Percentiles rank a stretch among this genome's conserved stretches.
These are phyloP conservation scores for Drosophila seclusa DNA, from an alignment of 2,888 invertebrate species.

Conservation along the genomic window DNA sequence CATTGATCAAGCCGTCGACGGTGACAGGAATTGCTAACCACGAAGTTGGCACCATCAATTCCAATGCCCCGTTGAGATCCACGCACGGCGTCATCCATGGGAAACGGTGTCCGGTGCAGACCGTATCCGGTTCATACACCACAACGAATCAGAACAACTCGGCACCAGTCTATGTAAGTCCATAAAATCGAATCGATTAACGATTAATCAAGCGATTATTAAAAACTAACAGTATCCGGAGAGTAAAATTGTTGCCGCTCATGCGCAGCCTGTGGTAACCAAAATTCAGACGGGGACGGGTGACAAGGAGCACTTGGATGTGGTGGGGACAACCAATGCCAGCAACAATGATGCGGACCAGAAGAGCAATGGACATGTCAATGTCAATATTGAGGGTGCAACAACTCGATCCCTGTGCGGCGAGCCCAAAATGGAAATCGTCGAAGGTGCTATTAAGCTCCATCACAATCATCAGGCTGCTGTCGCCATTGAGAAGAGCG, in stretches of 20 bases:
- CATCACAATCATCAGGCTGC: constrained; percentile 14
- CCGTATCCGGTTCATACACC: constrained; percentile 35
- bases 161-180: constrained; percentile 76
- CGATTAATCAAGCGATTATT: background rate
- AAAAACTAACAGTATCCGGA: constrained; percentile 55
- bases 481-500: constrained; percentile 22
- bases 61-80: constrained; percentile 27
- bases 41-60: constrained; percentile 15
- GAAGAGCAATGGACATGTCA: constrained; percentile 28
- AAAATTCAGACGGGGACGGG: constrained; percentile 40
- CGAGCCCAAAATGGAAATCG: constrained; percentile 22
- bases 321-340: background rate
- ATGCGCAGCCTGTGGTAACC: constrained; percentile 14
- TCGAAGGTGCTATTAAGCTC: constrained; percentile 13
- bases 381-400: constrained; percentile 16
- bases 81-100: constrained; percentile 44
- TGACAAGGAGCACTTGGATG: constrained; percentile 12
- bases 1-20: constrained; percentile 64
- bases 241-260: constrained; percentile 35
- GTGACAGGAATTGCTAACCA: constrained; percentile 46
- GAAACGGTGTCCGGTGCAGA: constrained; percentile 45
- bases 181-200: background rate
- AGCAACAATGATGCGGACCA: constrained; percentile 21
- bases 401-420: constrained; percentile 20
- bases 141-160: constrained; percentile 75